Base-by-base conservation (phyloP, 2,113 vertebrate species). In the Larimichthys polyactis region DNA sequence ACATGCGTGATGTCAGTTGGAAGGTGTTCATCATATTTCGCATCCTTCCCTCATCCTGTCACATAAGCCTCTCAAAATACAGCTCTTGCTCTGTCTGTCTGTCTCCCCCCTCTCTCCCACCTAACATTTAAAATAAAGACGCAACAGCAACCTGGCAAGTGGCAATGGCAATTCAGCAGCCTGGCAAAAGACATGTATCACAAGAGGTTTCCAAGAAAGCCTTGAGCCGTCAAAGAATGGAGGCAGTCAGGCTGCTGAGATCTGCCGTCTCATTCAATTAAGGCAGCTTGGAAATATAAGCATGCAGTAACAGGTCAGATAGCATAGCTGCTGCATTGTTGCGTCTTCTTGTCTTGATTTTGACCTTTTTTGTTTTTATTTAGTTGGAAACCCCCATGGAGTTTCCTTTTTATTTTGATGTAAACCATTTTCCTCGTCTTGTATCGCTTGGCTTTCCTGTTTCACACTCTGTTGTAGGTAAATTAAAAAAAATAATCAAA, bases 11-110 rank as follows among this genome's bases (percentile, higher is more conserved):
- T 86, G 91, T 91, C 90, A 91, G 74, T 65, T 80, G 79, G 84
- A 90, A 90, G 87, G 89, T 85, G 89, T 75, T 91, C 79, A 75
- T 88, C 79, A 89, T 57, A 75, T 89, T 88, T 88, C 71, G 81
- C 77, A 78, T 78, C 85, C 73, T 59, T 77, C 69, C 63, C 68
- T 59, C 74, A 78, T 87, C 57, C 79, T 71, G 74, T 85, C 82
- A 82, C 69, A 82, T 36, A 81, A 62, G 40, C 63, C 79, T 63
- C 75, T 75, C 10, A 59, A 78, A 85, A 75, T 24, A 29, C 46
- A n/a, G 52, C 78, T 75, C 71, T 43, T n/a, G 15, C 52, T 75
- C n/a, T 20, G 11, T 85, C 70, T 78, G 72, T 59, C 75, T 82
- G 9, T 19, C 52, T 36, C n/a, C 52, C 44, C 11, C 11, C 11